These are phyloP conservation scores for Monoplex corrugatus DNA, from an alignment of 2,888 invertebrate genomes.

Conservation along the genomic window DNA sequence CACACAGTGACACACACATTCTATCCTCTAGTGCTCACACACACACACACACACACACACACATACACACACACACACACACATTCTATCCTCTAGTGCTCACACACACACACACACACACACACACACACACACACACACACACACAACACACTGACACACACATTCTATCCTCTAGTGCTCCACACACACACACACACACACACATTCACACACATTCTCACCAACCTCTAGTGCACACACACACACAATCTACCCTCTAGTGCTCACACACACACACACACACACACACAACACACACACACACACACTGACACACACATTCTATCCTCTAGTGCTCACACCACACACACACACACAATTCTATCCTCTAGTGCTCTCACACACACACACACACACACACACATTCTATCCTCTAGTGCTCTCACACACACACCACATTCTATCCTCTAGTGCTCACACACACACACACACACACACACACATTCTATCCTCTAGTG, in stretches of 20 bases:
- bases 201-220: background rate
- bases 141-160: background rate
- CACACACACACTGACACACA: conserved; percentile 26
- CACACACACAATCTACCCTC: background rate
- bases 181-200: background rate
- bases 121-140: conserved; percentile 34
- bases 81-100: background rate
- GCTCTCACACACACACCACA: background rate
- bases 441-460: background rate
- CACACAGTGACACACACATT: background rate
- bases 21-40: background rate
- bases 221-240: no score
- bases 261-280: background rate
- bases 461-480: background rate
- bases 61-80: conserved; percentile 4
- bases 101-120: conserved; percentile 1
- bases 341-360: conserved; percentile 32
- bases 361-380: no score
- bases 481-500: background rate
- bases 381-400: conserved; percentile 33
- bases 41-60: background rate
- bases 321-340: background rate
- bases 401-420: background rate
- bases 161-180: no score
- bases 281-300: background rate